These are phyloP conservation scores for Metallyticus violacea DNA, from an alignment of 2,888 invertebrate species.

Conservation along the genomic window DNA sequence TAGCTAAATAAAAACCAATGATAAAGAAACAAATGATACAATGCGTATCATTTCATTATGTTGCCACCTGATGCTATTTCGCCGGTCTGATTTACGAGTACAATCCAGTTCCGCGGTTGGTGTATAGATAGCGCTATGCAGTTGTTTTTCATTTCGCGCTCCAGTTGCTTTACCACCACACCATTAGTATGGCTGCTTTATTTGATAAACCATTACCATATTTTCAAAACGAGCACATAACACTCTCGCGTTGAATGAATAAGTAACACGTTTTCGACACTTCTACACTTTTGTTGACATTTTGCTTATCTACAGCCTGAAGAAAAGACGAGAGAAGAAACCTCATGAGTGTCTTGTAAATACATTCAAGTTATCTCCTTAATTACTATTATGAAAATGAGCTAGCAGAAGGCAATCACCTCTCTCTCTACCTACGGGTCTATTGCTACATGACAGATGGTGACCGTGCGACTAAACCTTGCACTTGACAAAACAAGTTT, in stretches of 20 bases:
- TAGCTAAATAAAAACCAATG: not conserved
- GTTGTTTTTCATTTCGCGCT: not conserved
- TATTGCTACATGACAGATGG: not conserved
- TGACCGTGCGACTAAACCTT: not conserved
- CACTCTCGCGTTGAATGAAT: not conserved
- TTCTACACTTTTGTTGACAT: not conserved
- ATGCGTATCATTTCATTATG: not conserved
- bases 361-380: not conserved
- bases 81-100: too few species aligned
- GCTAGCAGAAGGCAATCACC: not conserved
- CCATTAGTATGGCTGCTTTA: too few species aligned
- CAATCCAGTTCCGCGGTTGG: not conserved
- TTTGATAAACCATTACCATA: too few species aligned
- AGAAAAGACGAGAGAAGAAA: not conserved
- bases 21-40: not conserved
- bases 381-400: not conserved
- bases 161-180: not conserved
- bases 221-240: too few species aligned
- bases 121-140: not conserved
- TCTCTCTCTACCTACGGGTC: not conserved
- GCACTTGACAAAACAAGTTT: not conserved
- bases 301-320: not conserved
- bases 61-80: not conserved
- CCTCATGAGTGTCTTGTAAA: not conserved
- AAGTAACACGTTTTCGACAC: not conserved